A percentile compares a stretch with the other conserved stretches of the same genome.
Evolutionary conservation across 2,888 invertebrate genomes (phyloP).

Genomic region (Germaria angustata): DNA sequence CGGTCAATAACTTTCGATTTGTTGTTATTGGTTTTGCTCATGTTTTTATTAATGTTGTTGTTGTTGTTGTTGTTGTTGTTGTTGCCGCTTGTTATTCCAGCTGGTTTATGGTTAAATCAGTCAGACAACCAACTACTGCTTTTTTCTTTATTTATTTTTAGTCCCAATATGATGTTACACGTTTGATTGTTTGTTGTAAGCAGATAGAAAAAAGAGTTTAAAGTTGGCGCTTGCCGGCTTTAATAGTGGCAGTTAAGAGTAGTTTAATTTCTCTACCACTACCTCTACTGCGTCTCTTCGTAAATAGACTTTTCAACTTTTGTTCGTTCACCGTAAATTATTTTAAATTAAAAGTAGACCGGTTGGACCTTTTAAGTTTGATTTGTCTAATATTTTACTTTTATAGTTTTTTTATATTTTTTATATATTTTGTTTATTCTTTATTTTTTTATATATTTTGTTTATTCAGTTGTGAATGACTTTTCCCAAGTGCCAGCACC

Average conservation of each 20-base stretch:
- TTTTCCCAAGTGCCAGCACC: background rate
- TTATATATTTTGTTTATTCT: no score
- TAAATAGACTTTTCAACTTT: conserved; percentile 50
- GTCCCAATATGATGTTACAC: background rate
- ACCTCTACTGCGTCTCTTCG: background rate
- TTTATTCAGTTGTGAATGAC: conserved; percentile 8
- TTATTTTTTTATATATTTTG: no score
- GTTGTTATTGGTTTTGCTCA: conserved; percentile 56
- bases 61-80: conserved; percentile 52
- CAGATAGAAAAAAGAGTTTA: conserved; percentile 3
- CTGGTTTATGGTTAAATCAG: conserved; percentile 60
- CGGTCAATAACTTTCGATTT: conserved; percentile 73
- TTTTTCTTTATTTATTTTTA: background rate
- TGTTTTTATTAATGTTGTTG: conserved; percentile 17
- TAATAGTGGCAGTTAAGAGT: conserved; percentile 36
- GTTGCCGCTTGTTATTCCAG: conserved; percentile 37
- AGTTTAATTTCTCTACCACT: conserved; percentile 10
- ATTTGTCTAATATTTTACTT: background rate
- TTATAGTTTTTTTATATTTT: conserved; percentile 10
- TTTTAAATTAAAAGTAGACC: conserved; percentile 47
- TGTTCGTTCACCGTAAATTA: conserved; percentile 49
- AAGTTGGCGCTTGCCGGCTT: conserved; percentile 59
- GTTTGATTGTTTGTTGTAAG: background rate
- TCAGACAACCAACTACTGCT: conserved; percentile 51
- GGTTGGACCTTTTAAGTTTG: conserved; percentile 30